Conservation (phyloP, 2,113 vertebrate genomes). For the Dipodomys ordii region DNA sequence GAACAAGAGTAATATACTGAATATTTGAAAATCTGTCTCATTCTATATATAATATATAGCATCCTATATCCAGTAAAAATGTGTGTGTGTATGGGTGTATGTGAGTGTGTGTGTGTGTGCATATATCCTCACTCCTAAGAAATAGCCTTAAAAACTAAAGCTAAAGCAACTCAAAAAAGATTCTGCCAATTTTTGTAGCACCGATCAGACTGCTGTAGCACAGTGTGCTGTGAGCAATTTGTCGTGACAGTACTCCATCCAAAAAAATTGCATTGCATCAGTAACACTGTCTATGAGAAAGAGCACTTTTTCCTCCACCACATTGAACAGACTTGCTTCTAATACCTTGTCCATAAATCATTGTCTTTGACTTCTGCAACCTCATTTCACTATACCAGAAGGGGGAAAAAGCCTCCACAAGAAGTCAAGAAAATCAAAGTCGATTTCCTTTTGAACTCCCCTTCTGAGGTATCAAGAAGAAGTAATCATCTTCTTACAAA, state of each 20-base stretch:
- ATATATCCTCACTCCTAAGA: background rate
- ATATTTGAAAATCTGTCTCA: background rate
- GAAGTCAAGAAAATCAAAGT: conserved; percentile 78
- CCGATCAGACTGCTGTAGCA: background rate
- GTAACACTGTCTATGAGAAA: background rate
- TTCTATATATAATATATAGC: too few relatives aligned
- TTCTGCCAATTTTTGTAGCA: background rate
- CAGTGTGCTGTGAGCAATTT: background rate
- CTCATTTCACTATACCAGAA: conserved; percentile 66
- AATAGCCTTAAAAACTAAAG: background rate
- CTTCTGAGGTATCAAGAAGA: conserved; percentile 41
- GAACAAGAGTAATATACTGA: background rate
- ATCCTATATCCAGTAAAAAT: too few relatives aligned
- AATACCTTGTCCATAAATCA: conserved; percentile 59
- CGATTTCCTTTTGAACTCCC: conserved; percentile 67
- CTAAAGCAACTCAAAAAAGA: background rate
- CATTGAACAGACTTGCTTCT: conserved; percentile 13
- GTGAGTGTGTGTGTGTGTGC: too few relatives aligned
- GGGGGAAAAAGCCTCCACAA: background rate
- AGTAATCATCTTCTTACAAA: conserved; percentile 68
- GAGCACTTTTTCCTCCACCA: background rate
- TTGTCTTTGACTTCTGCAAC: conserved; percentile 70
- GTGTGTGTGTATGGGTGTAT: too few relatives aligned
- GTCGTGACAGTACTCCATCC: background rate
- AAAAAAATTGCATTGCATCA: background rate